Base-by-base conservation (phyloP, 2,797 vertebrate genomes). In the Pipistrellus pygmaeus region DNA sequence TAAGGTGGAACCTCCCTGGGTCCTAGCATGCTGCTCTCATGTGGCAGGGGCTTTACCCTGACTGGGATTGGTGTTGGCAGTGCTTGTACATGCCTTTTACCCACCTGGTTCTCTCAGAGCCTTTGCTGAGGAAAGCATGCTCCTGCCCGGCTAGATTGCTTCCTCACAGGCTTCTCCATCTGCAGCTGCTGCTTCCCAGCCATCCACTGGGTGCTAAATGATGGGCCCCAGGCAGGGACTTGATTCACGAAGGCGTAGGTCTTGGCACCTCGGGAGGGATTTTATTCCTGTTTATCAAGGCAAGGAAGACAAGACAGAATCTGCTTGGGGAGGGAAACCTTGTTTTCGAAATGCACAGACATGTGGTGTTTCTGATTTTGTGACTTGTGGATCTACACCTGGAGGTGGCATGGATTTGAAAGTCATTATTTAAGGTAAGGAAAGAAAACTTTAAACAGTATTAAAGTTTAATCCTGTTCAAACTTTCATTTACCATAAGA, bases 361-460 rank as follows among this genome's bases (percentile, higher is more conserved):
- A 62, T 32, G 18, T 87, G 12, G 20, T 90, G 46, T 84, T 90
- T 91, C 41, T 96, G 64, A 51, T 88, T 96, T 90, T 62, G 71
- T 72, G 76, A 60, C 46, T 25, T 17, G 51, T 82, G n/a, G 12
- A 51, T 92, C 48, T 91, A 15, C 23, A 32, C n/a, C 73, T 93
- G 69, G 18, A 41, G 46, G 55, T 90, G n/a, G 23, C 53, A 73
- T 85, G 80, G 53, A 84, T 81, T 89, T 91, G 35, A 81, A 78
- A 93, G 88, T 91, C 57, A 46, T 88, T 88, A 21, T 60, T 93
- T 82, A 90, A 96, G 94, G 64, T 80, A 90, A 76, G 46, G 69
- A 78, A 85, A 75, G 69, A 96, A 87, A 88, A 64, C n/a, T 84
- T 88, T 82, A 88, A 80, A 71, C 20, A 81, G 3, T 32, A 46